These are phyloP conservation scores for Paratrypauchen microcephalus DNA, from an alignment of 2,797 vertebrate species.

Conservation along the genomic window DNA sequence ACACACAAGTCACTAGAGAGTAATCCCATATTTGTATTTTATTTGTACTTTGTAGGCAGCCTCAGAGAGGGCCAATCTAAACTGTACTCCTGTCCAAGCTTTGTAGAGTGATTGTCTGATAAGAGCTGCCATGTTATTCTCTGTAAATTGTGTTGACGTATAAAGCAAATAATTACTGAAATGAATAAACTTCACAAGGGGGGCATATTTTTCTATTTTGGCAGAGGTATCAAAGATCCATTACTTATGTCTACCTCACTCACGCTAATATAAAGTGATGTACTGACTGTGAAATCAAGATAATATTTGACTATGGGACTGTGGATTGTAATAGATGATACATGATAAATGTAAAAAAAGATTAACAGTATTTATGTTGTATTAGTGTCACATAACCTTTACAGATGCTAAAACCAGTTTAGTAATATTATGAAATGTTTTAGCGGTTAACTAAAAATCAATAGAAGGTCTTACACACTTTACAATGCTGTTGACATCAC, in stretches of 20 bases:
- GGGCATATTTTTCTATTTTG: constrained; percentile 37
- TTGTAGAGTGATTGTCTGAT: constrained; percentile 31
- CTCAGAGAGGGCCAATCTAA: constrained; percentile 36
- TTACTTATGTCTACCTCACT: not conserved
- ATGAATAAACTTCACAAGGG: constrained; percentile 28
- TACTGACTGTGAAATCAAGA: not conserved
- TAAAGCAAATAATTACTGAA: constrained; percentile 49
- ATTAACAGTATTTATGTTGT: not conserved
- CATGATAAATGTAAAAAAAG: not conserved
- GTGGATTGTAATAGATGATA: not conserved
- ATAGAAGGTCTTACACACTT: too few relatives aligned
- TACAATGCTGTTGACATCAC: too few relatives aligned
- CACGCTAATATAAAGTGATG: not conserved
- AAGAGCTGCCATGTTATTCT: constrained; percentile 34
- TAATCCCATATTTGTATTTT: constrained; percentile 33
- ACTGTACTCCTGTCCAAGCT: constrained; percentile 32
- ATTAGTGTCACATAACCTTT: not conserved
- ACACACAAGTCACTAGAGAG: constrained; percentile 33
- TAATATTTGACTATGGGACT: not conserved
- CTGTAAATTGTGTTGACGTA: constrained; percentile 12
- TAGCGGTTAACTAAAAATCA: too few relatives aligned
- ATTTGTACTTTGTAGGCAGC: constrained; percentile 20
- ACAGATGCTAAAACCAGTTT: not conserved
- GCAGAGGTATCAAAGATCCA: constrained; percentile 6
- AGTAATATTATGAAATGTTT: not conserved